Percentiles rank a stretch among this genome's conserved stretches.
Evolutionary conservation across 1,140 invertebrate genomes (phyloP).

Genomic region (Drosophila suzukii): DNA sequence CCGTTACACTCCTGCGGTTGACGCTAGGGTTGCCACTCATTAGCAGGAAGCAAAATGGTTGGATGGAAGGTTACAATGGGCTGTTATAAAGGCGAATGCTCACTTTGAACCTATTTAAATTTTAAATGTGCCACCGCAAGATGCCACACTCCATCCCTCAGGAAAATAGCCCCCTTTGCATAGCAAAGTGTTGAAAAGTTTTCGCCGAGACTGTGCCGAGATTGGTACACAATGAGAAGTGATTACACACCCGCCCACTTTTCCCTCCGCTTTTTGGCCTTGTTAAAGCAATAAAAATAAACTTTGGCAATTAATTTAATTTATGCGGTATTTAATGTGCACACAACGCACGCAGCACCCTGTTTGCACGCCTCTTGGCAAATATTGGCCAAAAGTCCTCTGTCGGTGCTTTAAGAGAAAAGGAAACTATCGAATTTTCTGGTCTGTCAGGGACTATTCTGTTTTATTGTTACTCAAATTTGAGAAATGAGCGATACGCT

Average conservation of each 20-base stretch:
- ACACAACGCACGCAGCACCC: constrained; percentile 20
- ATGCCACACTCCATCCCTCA: not conserved
- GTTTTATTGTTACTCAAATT: constrained; percentile 29
- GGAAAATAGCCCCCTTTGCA: not conserved
- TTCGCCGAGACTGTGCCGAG: constrained; percentile 58
- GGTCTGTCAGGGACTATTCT: not conserved
- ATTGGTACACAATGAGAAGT: constrained; percentile 60
- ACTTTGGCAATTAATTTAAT: constrained; percentile 80
- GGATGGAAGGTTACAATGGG: constrained; percentile 22
- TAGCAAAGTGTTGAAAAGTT: constrained; percentile 51
- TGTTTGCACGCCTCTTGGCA: constrained; percentile 11
- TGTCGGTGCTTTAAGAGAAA: constrained; percentile 7
- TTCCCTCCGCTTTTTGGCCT: constrained; percentile 1
- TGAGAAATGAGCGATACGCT: constrained; percentile 7
- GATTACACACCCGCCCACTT: constrained; percentile 53
- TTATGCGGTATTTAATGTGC: constrained; percentile 60
- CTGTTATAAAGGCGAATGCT: constrained; percentile 37
- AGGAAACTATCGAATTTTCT: constrained; percentile 22
- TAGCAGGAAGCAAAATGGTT: constrained; percentile 33
- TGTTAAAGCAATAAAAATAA: constrained; percentile 58
- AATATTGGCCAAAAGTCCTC: constrained; percentile 41
- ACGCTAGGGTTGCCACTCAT: constrained; percentile 43
- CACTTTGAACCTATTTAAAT: constrained; percentile 60
- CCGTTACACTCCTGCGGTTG: constrained; percentile 57
- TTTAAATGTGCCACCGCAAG: constrained; percentile 61